Evolutionary conservation across 2,113 vertebrate species (phyloP), one percentile per base, ranked within the genome.

Genomic region (Procavia capensis): DNA sequence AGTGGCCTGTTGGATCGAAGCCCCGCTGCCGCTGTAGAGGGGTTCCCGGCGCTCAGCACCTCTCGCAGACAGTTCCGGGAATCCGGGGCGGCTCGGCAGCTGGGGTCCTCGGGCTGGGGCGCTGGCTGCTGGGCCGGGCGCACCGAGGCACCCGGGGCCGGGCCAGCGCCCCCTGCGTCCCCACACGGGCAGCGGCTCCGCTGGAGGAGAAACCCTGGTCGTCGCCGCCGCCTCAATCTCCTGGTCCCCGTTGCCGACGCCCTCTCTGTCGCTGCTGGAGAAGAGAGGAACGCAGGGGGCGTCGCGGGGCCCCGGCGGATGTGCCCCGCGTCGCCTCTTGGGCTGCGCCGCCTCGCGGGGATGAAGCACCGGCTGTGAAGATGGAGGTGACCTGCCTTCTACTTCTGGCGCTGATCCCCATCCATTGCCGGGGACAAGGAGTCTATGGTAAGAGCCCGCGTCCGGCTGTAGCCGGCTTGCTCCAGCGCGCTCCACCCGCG

Each of bases 321-420:
- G 97, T 50, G 85, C 85, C 93, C 96, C 92, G 80, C 85, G 76
- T 85, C 72, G 88, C 95, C 96, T 96, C 92, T 94, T 39, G 74
- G 94, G 96, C 95, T 97, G 94, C 96, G 96, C 96, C 96, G 96
- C 97, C 97, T 96, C 94, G 97, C 96, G 97, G 97, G 97, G 95
- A 97, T 97, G 97, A 97, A 95, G 97, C 88, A 87, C 82, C 22
- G 92, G 88, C 94, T 68, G 92, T 97, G 97, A 98, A 97, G 95
- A 98, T 98, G 97, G 97, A 98, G 97, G 94, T 97, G 97, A 98
- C 97, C 96, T 98, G 97, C 95, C 96, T 98, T 85, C 94, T 98
- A 84, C 96, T 98, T 70, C 96, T 98, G 93, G 96, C 93, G 88
- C 94, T 98, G 94, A 90, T 98, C 94, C 97, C 97, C 80, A 39